Conservation (phyloP, 2,888 invertebrate species). For the Keiferia lycopersicella region DNA sequence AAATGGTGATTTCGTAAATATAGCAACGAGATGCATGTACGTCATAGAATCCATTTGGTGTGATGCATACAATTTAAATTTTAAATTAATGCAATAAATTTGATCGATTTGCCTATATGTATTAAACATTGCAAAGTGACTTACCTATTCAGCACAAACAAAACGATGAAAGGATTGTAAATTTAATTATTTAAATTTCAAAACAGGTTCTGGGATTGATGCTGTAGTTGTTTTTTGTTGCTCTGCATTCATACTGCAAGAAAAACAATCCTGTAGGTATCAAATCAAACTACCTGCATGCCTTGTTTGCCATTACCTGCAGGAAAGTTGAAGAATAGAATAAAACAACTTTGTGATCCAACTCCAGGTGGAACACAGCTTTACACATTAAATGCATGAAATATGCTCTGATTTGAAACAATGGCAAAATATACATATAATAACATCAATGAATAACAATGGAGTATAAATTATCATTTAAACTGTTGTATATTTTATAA, state of each 20-base stretch:
- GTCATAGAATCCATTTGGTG: constrained; percentile 46
- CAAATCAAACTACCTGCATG: not conserved
- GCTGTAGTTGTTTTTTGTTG: no score
- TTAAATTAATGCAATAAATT: constrained; percentile 56
- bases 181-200: not conserved
- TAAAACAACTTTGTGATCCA: not conserved
- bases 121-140: constrained; percentile 5
- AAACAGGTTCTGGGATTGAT: not conserved
- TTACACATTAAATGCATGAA: constrained; percentile 79
- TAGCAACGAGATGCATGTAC: constrained; percentile 35
- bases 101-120: constrained; percentile 22
- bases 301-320: not conserved
- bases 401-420: constrained; percentile 82
- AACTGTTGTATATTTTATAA: constrained; percentile 81
- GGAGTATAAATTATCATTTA: constrained; percentile 81
- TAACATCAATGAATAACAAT: constrained; percentile 82
- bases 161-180: constrained; percentile 10
- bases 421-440: constrained; percentile 82
- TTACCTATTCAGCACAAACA: constrained; percentile 30
- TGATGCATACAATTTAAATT: constrained; percentile 50
- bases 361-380: constrained; percentile 46
- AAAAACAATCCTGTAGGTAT: not conserved
- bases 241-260: not conserved
- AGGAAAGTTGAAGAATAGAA: not conserved
- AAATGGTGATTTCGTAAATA: constrained; percentile 44